phyloP scores from a whole-genome alignment of 2,113 vertebrate species.

The Emydocephalus ijimae region DNA sequence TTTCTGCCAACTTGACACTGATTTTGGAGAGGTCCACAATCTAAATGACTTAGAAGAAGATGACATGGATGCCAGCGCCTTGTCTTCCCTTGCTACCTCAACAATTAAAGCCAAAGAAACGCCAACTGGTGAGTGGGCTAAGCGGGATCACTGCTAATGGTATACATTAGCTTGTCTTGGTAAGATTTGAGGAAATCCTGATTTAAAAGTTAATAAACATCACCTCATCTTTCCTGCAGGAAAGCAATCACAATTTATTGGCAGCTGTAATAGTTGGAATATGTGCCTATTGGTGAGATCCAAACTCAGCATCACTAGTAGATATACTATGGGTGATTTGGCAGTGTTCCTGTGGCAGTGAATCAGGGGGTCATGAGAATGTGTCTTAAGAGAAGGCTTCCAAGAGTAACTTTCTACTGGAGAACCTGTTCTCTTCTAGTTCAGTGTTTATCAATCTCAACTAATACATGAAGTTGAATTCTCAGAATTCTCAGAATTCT shows the following conservation, averaged over 20 bases:
- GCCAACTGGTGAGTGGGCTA: constrained; percentile 64
- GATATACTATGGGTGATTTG: too few species aligned
- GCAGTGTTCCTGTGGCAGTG: neutral
- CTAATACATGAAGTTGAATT: neutral
- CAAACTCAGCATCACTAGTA: neutral
- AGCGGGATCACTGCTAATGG: neutral
- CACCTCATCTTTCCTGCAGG: neutral
- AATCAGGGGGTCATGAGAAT: neutral
- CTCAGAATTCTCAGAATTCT: neutral
- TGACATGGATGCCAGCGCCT: constrained; percentile 69
- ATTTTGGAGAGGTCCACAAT: constrained; percentile 81
- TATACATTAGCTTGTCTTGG: neutral
- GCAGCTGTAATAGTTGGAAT: neutral
- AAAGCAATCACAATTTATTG: neutral
- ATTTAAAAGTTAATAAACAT: neutral
- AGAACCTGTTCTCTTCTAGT: neutral
- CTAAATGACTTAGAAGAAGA: constrained; percentile 86
- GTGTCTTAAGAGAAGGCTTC: neutral
- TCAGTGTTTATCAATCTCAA: neutral
- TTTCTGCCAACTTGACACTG: constrained; percentile 80
- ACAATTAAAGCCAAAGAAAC: constrained; percentile 53
- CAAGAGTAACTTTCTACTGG: neutral
- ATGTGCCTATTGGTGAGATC: neutral
- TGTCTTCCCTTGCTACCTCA: constrained; percentile 58
- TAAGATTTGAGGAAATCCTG: neutral